Percentiles rank a stretch among this genome's conserved stretches.
Conservation (phyloP, 1,140 invertebrate species). For the Temnothorax longispinosus region DNA sequence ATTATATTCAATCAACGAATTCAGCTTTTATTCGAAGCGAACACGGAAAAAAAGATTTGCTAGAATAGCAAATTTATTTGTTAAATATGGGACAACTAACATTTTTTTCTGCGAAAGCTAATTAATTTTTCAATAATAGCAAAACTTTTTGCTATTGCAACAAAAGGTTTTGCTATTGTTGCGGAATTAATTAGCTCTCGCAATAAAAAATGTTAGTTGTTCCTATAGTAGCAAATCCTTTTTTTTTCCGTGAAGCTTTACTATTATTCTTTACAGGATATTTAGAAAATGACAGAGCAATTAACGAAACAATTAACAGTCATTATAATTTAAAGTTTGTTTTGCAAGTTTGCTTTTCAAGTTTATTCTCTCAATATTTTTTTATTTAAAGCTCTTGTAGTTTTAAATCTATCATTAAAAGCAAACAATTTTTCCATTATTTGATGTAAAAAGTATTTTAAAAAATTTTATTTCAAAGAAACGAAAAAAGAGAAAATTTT, state of each 20-base stretch:
- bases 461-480: neutral
- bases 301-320: neutral
- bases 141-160: too few species aligned
- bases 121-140: too few species aligned
- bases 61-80: too few species aligned
- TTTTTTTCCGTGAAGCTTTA: too few species aligned
- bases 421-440: neutral
- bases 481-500: neutral
- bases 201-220: too few species aligned
- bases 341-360: neutral
- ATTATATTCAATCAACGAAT: neutral
- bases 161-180: too few species aligned
- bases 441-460: neutral
- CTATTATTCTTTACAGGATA: too few species aligned
- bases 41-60: too few species aligned
- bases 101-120: too few species aligned
- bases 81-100: too few species aligned
- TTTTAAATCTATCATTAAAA: neutral
- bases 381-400: neutral
- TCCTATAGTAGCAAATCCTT: too few species aligned
- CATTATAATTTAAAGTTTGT: slow-evolving; percentile 4
- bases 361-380: neutral
- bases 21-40: neutral
- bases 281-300: neutral
- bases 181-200: too few species aligned